Conservation (phyloP, 2,888 invertebrate genomes). For the Caenorhabditis sp. region DNA sequence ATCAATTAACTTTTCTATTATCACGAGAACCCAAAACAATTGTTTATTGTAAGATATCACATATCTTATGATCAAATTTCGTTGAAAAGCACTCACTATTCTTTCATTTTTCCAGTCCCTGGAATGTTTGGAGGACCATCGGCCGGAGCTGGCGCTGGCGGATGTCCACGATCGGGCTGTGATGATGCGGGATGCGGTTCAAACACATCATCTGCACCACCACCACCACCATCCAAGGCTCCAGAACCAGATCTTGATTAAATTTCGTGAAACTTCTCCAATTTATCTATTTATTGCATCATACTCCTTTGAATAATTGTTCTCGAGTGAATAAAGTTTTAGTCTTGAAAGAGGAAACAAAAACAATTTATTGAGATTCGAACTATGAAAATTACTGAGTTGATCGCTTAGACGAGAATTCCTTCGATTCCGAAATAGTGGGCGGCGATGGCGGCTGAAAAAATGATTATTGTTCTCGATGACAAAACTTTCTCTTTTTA, state of each 20-base stretch:
- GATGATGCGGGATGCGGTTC: slow-evolving; percentile 13
- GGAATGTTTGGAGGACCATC: slow-evolving; percentile 36
- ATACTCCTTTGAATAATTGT: slow-evolving; percentile 1
- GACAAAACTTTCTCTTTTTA: background rate
- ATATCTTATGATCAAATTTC: too few species aligned
- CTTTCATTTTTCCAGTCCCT: slow-evolving; percentile 19
- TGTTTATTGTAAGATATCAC: too few species aligned
- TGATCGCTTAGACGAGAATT: slow-evolving; percentile 20
- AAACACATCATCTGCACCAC: slow-evolving; percentile 13
- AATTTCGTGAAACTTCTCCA: background rate
- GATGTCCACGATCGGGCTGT: slow-evolving; percentile 31
- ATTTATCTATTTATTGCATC: background rate
- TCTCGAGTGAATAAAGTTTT: background rate
- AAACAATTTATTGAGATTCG: too few species aligned
- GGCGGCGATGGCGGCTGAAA: slow-evolving; percentile 39
- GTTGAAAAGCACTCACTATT: too few species aligned
- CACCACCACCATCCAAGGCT: slow-evolving; percentile 28
- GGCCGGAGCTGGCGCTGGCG: slow-evolving; percentile 30
- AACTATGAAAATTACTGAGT: background rate
- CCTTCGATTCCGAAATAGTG: slow-evolving; percentile 44
- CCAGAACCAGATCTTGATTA: slow-evolving; percentile 66
- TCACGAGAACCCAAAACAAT: too few species aligned
- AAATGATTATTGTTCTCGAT: background rate
- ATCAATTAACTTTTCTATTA: too few species aligned
- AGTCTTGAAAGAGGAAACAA: too few species aligned